Evolutionary conservation across 2,113 vertebrate species (phyloP).

Genomic region (Perccottus glenii): DNA sequence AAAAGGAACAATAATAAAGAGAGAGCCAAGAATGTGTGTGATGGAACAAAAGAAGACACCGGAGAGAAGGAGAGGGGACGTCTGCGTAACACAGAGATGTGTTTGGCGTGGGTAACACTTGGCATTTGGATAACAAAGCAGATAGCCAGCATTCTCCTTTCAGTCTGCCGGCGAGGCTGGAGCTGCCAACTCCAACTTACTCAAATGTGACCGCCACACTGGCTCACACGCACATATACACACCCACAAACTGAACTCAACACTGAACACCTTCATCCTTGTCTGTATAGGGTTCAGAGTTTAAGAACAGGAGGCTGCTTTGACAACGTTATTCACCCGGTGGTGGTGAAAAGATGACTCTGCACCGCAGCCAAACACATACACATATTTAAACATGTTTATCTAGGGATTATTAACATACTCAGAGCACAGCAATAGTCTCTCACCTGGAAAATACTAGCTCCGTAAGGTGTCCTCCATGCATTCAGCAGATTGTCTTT

Average conservation of each 20-base stretch:
- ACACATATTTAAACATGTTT: slow-evolving; percentile 23
- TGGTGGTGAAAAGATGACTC: not conserved
- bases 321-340: not conserved
- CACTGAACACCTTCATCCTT: slow-evolving; percentile 1
- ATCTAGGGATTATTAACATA: slow-evolving; percentile 7
- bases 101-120: slow-evolving; percentile 56
- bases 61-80: slow-evolving; percentile 10
- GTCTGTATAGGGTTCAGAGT: not conserved
- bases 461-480: slow-evolving; percentile 83
- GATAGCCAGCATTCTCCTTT: slow-evolving; percentile 58
- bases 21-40: not conserved
- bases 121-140: slow-evolving; percentile 69
- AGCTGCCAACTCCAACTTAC: slow-evolving; percentile 53
- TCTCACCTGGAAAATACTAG: slow-evolving; percentile 86
- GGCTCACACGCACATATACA: slow-evolving; percentile 3
- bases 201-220: slow-evolving; percentile 46
- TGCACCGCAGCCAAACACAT: not conserved
- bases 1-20: not conserved
- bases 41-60: slow-evolving; percentile 11
- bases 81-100: slow-evolving; percentile 52
- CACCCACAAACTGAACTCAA: slow-evolving; percentile 11
- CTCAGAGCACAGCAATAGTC: not conserved
- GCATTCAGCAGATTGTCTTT: slow-evolving; percentile 85
- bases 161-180: slow-evolving; percentile 52
- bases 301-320: not conserved